These are phyloP conservation scores for Cervus canadensis DNA, from an alignment of 2,113 vertebrate genomes.

Conservation along the genomic window DNA sequence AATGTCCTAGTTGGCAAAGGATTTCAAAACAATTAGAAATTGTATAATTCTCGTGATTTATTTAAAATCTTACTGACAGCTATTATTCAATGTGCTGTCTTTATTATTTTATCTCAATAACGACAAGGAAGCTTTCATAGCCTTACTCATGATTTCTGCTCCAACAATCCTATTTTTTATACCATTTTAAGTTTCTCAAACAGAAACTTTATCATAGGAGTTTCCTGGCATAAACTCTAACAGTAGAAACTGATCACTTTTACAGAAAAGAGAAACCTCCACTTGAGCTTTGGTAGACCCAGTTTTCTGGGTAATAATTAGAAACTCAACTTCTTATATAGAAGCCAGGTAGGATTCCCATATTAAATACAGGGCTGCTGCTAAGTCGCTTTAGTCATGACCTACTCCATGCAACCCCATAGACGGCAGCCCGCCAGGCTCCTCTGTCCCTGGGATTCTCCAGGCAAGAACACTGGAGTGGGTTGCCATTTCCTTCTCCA, in stretches of 20 bases:
- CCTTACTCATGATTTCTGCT: not conserved
- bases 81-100: not conserved
- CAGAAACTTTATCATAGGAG: not conserved
- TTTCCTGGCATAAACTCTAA: not conserved
- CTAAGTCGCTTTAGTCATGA: not conserved
- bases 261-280: not conserved
- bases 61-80: not conserved
- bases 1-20: not conserved
- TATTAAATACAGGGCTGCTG: not conserved
- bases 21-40: not conserved
- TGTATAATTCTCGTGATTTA: not conserved
- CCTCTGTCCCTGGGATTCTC: not conserved
- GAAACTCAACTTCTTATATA: not conserved
- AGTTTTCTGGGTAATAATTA: not conserved
- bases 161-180: not conserved
- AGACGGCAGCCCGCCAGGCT: not conserved
- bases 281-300: not conserved
- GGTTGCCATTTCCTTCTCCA: too few species aligned
- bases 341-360: not conserved
- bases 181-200: slow-evolving; percentile 8
- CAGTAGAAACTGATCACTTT: not conserved
- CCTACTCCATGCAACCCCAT: not conserved
- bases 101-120: slow-evolving; percentile 43
- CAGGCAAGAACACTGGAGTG: not conserved
- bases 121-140: not conserved